Base-by-base conservation (phyloP, 2,888 invertebrate genomes). In the Drosophila bunnanda region DNA sequence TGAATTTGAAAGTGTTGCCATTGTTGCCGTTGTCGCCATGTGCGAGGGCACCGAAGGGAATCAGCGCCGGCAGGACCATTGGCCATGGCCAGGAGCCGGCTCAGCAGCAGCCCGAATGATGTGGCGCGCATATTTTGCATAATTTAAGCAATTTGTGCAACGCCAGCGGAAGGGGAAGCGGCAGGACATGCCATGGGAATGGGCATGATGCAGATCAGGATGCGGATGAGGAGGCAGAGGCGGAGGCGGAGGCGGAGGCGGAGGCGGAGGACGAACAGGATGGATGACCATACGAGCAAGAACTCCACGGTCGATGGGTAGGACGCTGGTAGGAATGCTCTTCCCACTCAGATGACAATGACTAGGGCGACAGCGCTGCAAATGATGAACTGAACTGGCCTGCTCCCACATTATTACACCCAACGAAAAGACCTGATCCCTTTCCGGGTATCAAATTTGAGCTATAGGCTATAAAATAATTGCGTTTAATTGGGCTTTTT, bases 101-200 rank as follows among this genome's bases (percentile, higher is more conserved):
- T 22, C 54, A 52, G 56, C 52, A 54, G 41, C 57, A 54, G 56
- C 56, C 57, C 77, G 71, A 81, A 79, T 87, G 79, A 77, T 82
- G 82, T 82, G 82, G 82, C 82, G 82, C 88, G 84, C 88, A 86
- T 82, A 86, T 86, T 89, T 88, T 88, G 88, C 88, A 88, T 88
- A 89, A 88, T 88, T 88, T 88, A 89, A 89, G 88, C 88, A 88
- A 88, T 88, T 86, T 88, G 87, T 83, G 84, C 85, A 82, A 69
- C 82, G 76, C 80, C 79, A 84, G 74, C 62, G 75, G 58, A 59
- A 59, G 39, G 53, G 60, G 72, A 65, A 60, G 39, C 38, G 46
- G 44, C 52, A 34, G 15, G 20, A 17, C 9, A 15, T 8, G 39
- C 17, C 39, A 41, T 3, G 43, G 43, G 12, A 0, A 43, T 44